A percentile compares a stretch with the other conserved stretches of the same genome.
Conservation (phyloP, 2,113 vertebrate genomes). For the Macroglossus sobrinus region DNA sequence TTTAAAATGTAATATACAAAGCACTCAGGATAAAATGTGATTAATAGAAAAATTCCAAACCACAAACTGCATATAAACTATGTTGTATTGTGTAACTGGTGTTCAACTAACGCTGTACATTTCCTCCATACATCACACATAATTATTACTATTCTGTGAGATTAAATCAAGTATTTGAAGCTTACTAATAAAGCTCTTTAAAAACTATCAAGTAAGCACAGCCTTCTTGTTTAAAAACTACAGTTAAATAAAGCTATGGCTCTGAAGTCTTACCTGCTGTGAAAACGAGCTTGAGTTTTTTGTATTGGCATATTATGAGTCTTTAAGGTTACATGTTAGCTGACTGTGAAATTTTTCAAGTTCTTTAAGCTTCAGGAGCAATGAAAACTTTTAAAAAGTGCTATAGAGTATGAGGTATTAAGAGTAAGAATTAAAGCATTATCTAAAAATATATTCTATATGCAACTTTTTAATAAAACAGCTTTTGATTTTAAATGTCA, state of each 20-base stretch:
- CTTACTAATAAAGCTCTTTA: conserved; percentile 36
- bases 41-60: conserved; percentile 8
- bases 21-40: neutral
- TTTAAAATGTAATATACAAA: conserved; percentile 5
- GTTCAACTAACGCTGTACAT: neutral
- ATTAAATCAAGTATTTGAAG: conserved; percentile 46
- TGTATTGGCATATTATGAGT: neutral
- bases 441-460: conserved; percentile 27
- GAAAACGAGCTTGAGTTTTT: conserved; percentile 21
- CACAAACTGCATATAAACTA: neutral
- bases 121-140: neutral
- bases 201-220: conserved; percentile 11
- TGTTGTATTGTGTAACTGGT: neutral
- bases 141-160: conserved; percentile 8
- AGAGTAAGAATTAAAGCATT: neutral
- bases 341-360: conserved; percentile 30
- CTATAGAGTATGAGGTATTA: neutral
- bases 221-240: conserved; percentile 53
- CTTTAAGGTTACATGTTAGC: conserved; percentile 24
- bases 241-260: conserved; percentile 54
- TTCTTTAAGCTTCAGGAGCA: conserved; percentile 43
- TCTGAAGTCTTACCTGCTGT: conserved; percentile 42
- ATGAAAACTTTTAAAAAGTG: conserved; percentile 43
- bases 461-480: conserved; percentile 11
- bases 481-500: neutral